Base-by-base conservation (phyloP, 30 jellyfish, hydroid and myxozoan genomes). In the Cassiopea andromeda region DNA sequence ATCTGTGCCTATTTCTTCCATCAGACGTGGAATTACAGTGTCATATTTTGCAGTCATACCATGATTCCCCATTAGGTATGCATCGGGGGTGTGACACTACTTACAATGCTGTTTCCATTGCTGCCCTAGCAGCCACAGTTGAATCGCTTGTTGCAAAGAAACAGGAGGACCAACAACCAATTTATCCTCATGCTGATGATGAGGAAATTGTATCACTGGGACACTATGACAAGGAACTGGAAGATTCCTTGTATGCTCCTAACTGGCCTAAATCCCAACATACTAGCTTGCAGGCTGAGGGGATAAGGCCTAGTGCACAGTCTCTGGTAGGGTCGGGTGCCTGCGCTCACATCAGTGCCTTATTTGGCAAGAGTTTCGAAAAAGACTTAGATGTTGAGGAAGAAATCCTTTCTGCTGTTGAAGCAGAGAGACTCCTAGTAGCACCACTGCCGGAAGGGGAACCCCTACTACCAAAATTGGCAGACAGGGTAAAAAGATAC, bases 401-500 rank as follows among this genome's bases (percentile, higher is more conserved):
- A 46, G 44, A n/a, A 50, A 0, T n/a, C 69, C 73, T 48, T 10
- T 3, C 10, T 54, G 64, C 77, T 68, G 6, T 72, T 13, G 60
- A 72, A 27, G 60, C 60, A 38, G 81, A 72, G 81, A 44, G 60
- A 46, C 60, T 57, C 48, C 81, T 57, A 16, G 57, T 72, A 15
- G 81, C 81, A 72, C 81, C 81, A 7, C 54, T 72, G 58, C 60
- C 81, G n/a, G 50, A 72, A 72, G 81, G 81, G 81, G 81, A 72
- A 64, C 73, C 73, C 73, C 73, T 14, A 64, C 73, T 64, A 64
- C 73, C 73, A 64, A 64, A 64, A 64, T 4, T 64, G 73, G 73
- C 73, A 46, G 60, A 72, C 9, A 72, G 60, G 81, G 57, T 44
- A 38, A 16, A 72, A 44, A 72, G 60, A 18, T 72, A 19, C 44